These are phyloP conservation scores for Hylia prasina DNA, from an alignment of 2,113 vertebrate genomes.

Conservation along the genomic window DNA sequence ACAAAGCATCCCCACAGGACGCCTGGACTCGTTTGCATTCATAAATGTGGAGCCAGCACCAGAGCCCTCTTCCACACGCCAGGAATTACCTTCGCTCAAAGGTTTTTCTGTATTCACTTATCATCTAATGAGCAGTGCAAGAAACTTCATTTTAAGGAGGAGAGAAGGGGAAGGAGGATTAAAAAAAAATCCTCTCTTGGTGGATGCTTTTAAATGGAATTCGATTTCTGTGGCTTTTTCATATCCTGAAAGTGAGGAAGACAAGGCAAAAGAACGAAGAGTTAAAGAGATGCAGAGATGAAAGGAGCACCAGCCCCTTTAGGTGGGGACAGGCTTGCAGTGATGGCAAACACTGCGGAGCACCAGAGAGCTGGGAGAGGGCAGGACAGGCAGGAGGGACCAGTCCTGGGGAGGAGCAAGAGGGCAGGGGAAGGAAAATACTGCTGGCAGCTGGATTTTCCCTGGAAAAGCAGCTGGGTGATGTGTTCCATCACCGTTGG, in stretches of 20 bases:
- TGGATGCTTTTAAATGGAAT: slow-evolving; percentile 36
- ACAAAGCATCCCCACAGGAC: slow-evolving; percentile 65
- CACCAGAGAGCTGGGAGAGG: not conserved
- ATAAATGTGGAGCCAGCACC: slow-evolving; percentile 47
- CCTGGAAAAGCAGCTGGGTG: not conserved
- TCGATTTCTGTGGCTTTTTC: slow-evolving; percentile 25
- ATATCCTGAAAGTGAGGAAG: not conserved
- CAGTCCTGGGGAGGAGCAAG: not conserved
- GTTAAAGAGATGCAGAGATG: not conserved
- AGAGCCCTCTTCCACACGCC: slow-evolving; percentile 28
- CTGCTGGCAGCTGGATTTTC: not conserved
- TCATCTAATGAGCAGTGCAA: slow-evolving; percentile 65
- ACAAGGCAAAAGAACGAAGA: not conserved
- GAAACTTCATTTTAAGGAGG: slow-evolving; percentile 62
- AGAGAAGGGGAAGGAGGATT: slow-evolving; percentile 31
- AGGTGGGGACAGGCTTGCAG: not conserved
- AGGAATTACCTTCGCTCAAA: slow-evolving; percentile 67
- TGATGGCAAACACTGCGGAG: not conserved
- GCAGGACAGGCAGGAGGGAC: not conserved
- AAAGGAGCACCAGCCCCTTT: not conserved
- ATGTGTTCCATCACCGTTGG: not conserved
- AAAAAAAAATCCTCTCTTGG: slow-evolving; percentile 11
- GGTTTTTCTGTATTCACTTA: slow-evolving; percentile 59
- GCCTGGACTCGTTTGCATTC: slow-evolving; percentile 59
- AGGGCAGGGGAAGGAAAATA: not conserved